These are phyloP conservation scores for Coecobrya sp. DNA, from an alignment of 2,888 invertebrate species.

Conservation along the genomic window DNA sequence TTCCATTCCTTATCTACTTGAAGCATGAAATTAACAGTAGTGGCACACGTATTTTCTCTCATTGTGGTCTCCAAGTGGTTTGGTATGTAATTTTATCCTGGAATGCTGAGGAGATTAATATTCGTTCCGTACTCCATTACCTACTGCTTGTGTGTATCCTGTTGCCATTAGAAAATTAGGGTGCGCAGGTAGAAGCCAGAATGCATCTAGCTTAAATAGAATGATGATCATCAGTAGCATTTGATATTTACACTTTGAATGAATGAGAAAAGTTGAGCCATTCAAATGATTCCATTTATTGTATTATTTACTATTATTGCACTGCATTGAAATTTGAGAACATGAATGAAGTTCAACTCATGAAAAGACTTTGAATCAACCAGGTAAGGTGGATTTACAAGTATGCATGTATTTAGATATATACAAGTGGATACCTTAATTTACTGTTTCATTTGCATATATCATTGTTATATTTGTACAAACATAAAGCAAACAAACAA, in stretches of 20 bases:
- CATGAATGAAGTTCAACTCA: constrained; percentile 68
- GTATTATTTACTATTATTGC: constrained; percentile 43
- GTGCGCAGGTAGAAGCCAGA: neutral
- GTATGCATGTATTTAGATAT: too few relatives aligned
- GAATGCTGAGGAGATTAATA: neutral
- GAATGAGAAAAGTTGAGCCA: constrained; percentile 41
- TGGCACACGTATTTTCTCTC: constrained; percentile 24
- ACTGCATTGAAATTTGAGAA: constrained; percentile 67
- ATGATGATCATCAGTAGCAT: constrained; percentile 50
- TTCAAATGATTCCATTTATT: constrained; percentile 66
- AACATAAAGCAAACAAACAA: neutral
- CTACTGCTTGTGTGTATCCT: neutral
- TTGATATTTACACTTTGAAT: constrained; percentile 71
- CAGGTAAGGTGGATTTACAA: too few relatives aligned
- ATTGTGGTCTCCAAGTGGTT: constrained; percentile 24
- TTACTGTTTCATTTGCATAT: constrained; percentile 59
- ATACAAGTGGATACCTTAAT: neutral
- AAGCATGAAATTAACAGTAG: constrained; percentile 9
- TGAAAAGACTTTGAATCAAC: constrained; percentile 34
- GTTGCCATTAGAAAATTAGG: constrained; percentile 2
- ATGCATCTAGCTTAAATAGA: neutral
- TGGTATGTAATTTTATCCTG: constrained; percentile 57
- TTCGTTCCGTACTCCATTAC: neutral
- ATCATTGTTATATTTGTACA: constrained; percentile 53
- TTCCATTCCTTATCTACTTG: neutral